Evolutionary conservation across 2,113 vertebrate species (phyloP).

Genomic region (Serilophus lunatus): DNA sequence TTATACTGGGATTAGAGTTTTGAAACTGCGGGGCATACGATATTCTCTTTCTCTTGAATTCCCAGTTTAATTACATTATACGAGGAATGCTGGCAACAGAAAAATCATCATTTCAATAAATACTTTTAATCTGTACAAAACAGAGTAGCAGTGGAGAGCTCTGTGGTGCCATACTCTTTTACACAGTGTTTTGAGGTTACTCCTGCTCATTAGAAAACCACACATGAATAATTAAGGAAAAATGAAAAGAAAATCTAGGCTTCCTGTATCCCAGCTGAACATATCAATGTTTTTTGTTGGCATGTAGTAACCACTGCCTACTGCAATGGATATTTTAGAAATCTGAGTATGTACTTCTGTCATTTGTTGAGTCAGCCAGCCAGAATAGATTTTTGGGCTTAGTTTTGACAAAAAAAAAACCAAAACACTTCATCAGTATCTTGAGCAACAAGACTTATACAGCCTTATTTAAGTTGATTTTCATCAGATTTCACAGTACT

Average conservation of each 20-base stretch:
- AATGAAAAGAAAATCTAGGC: neutral
- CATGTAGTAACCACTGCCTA: neutral
- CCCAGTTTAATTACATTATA: slow-evolving; percentile 31
- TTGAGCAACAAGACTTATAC: neutral
- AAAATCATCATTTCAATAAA: slow-evolving; percentile 17
- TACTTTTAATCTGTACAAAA: neutral
- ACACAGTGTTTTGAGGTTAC: neutral
- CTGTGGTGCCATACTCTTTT: neutral
- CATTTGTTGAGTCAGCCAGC: neutral
- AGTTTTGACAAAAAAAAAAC: slow-evolving; percentile 7
- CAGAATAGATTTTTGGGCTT: neutral
- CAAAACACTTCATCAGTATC: neutral
- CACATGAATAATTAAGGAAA: slow-evolving; percentile 15
- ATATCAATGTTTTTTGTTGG: neutral
- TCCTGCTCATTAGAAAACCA: neutral
- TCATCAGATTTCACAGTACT: neutral
- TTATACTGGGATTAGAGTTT: neutral
- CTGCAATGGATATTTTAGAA: slow-evolving; percentile 17
- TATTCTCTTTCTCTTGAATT: slow-evolving; percentile 3
- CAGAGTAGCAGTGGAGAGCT: neutral
- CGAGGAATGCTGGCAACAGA: neutral
- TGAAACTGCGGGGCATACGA: neutral
- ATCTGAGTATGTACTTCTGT: neutral
- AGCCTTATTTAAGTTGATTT: neutral
- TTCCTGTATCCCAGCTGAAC: neutral